phyloP scores from a whole-genome alignment of 2,113 vertebrate genomes.

The Thunnus maccoyii region DNA sequence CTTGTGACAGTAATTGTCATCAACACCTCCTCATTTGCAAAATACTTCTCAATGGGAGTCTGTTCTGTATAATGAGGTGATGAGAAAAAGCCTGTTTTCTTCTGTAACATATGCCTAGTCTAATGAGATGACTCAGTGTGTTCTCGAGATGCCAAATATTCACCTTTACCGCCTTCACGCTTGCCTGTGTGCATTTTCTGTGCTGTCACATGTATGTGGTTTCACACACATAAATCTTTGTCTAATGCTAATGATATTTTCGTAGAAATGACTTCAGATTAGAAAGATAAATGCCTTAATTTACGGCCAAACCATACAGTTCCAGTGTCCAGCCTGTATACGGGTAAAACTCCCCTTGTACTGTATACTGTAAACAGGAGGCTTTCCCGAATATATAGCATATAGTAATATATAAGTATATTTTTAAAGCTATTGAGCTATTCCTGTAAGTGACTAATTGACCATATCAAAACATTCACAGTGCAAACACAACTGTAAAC shows the following conservation, averaged over 20 bases:
- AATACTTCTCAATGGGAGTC: background rate
- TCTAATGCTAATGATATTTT: background rate
- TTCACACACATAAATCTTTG: background rate
- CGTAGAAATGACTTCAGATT: background rate
- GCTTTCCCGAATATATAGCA: background rate
- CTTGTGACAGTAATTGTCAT: background rate
- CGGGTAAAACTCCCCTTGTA: too few species aligned
- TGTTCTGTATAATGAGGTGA: constrained; percentile 14
- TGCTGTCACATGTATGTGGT: background rate
- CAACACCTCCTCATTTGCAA: constrained; percentile 18
- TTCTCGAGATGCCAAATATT: background rate
- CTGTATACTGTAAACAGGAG: too few species aligned
- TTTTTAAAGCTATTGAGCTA: background rate
- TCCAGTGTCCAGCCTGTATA: too few species aligned
- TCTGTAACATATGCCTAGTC: background rate
- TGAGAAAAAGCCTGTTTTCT: constrained; percentile 13
- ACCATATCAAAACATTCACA: background rate
- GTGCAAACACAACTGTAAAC: background rate
- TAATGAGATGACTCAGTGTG: background rate
- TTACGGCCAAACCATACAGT: background rate
- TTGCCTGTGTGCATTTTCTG: background rate
- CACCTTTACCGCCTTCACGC: background rate
- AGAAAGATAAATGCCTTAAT: constrained; percentile 8
- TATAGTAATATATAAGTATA: background rate
- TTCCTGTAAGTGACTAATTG: background rate